phyloP scores from a whole-genome alignment of 2,797 vertebrate genomes.

The Anas georgica region DNA sequence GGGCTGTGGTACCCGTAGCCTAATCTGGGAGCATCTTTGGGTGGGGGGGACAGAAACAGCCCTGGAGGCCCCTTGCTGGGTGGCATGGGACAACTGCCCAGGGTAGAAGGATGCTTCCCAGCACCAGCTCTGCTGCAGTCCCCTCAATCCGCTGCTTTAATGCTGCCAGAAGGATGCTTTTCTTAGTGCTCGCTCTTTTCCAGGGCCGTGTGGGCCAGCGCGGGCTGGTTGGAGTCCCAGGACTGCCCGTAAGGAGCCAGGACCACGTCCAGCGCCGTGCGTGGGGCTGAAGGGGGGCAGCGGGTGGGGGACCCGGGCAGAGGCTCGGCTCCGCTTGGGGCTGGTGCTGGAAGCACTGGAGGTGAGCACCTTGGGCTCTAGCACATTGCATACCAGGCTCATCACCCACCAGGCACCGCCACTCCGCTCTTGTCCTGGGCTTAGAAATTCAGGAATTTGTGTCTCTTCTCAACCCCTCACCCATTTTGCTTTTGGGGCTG shows the following conservation, averaged over 20 bases:
- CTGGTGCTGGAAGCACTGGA: rapidly evolving
- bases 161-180: background rate
- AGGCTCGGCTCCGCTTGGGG: background rate
- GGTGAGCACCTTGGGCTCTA: background rate
- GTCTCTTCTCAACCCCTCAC: background rate
- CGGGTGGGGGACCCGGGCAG: no score
- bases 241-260: conserved; percentile 76
- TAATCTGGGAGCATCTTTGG: background rate
- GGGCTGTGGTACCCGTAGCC: background rate
- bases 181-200: background rate
- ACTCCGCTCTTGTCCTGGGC: rapidly evolving
- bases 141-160: background rate
- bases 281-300: background rate
- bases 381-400: rapidly evolving
- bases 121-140: background rate
- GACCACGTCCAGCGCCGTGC: background rate
- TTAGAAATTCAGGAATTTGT: background rate
- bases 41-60: background rate
- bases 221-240: conserved; percentile 81
- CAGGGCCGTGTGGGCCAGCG: conserved; percentile 84
- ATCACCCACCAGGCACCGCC: background rate
- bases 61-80: background rate
- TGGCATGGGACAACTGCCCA: background rate
- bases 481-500: background rate
- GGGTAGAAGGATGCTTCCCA: background rate